Evolutionary conservation across 2,113 vertebrate species (phyloP).

Genomic region (Malurus alboscapulatus): DNA sequence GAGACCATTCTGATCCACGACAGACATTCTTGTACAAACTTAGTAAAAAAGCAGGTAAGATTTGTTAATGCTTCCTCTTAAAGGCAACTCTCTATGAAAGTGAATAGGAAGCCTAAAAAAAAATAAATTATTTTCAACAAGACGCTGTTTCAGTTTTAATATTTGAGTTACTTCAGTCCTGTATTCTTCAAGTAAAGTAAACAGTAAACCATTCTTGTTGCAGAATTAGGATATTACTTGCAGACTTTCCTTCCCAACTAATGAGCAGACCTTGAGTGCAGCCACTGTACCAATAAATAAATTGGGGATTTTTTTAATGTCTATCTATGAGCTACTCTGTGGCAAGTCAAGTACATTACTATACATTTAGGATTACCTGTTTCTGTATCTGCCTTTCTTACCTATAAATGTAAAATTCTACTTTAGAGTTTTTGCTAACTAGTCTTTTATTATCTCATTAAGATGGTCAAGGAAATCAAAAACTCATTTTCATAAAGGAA

Average conservation of each 20-base stretch:
- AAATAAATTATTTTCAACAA: not conserved
- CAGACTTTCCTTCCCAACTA: not conserved
- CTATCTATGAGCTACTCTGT: not conserved
- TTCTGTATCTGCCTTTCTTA: not conserved
- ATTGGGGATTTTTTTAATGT: not conserved
- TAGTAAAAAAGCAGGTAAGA: conserved; percentile 95
- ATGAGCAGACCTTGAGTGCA: not conserved
- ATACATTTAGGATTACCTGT: not conserved
- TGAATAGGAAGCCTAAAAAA: not conserved
- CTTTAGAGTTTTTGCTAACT: not conserved
- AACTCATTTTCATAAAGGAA: not conserved
- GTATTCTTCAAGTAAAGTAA: not conserved
- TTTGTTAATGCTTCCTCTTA: not conserved
- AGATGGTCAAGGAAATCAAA: not conserved
- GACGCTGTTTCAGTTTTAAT: not conserved
- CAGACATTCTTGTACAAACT: conserved; percentile 98
- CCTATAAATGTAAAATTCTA: not conserved
- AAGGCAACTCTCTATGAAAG: not conserved
- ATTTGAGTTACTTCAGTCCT: not conserved
- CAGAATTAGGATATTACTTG: not conserved
- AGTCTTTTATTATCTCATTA: not conserved
- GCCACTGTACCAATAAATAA: not conserved
- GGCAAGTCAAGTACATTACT: not conserved
- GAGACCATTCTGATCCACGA: conserved; percentile 96
- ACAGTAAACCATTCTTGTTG: not conserved